Conservation (phyloP, 2,888 invertebrate genomes). For the Erynnis tages region DNA sequence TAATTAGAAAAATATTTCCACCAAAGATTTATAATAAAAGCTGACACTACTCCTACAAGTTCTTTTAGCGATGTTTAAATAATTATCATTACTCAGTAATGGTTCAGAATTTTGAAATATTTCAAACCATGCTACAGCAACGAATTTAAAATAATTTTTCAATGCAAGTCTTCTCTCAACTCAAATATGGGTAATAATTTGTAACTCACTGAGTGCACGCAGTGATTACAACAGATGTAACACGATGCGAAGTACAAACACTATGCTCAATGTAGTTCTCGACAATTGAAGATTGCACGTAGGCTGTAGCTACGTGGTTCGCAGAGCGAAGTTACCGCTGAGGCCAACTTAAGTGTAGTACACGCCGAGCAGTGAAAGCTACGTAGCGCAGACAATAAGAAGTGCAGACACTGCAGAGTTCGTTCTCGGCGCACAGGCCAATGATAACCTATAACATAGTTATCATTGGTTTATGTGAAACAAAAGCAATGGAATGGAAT, state of each 20-base stretch:
- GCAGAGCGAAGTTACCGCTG: slow-evolving; percentile 75
- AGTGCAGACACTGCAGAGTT: slow-evolving; percentile 80
- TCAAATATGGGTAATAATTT: slow-evolving; percentile 74
- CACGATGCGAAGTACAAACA: slow-evolving; percentile 70
- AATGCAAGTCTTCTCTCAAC: slow-evolving; percentile 43
- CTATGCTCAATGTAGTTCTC: slow-evolving; percentile 73
- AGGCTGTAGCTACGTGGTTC: slow-evolving; percentile 76
- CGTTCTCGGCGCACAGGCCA: slow-evolving; percentile 81
- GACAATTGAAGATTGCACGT: slow-evolving; percentile 74
- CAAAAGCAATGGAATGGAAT: slow-evolving; percentile 65
- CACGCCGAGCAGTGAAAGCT: slow-evolving; percentile 78
- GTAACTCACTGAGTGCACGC: slow-evolving; percentile 81
- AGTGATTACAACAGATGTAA: slow-evolving; percentile 76
- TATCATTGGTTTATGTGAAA: slow-evolving; percentile 79
- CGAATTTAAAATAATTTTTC: slow-evolving; percentile 1
- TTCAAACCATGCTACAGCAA: slow-evolving; percentile 24
- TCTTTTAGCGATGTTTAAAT: not conserved
- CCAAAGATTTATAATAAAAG: not conserved
- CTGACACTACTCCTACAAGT: slow-evolving; percentile 3
- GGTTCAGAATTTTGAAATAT: slow-evolving; percentile 2
- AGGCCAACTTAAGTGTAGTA: slow-evolving; percentile 72
- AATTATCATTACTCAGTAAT: not conserved
- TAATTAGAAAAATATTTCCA: not conserved
- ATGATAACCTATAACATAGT: slow-evolving; percentile 83
- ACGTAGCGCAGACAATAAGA: slow-evolving; percentile 81